These are phyloP conservation scores for Ceratoteleas bidentatus DNA, from an alignment of 1,140 invertebrate species.

Conservation along the genomic window DNA sequence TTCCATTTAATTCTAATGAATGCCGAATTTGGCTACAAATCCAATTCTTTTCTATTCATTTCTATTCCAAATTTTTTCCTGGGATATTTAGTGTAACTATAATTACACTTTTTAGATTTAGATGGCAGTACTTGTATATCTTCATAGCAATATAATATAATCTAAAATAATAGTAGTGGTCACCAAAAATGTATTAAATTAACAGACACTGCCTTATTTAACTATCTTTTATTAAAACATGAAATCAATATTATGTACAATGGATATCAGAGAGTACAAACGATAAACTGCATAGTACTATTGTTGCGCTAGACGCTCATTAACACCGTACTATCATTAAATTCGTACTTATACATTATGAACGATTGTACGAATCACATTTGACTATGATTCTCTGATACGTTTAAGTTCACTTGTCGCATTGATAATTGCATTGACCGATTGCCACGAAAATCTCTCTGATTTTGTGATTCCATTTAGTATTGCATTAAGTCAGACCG, in stretches of 20 bases:
- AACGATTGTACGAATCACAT: conserved; percentile 19
- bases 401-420: too few relatives aligned
- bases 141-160: too few relatives aligned
- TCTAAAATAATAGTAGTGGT: too few relatives aligned
- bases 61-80: too few relatives aligned
- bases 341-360: conserved; percentile 46
- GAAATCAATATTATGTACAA: conserved; percentile 80
- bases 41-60: too few relatives aligned
- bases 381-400: conserved; percentile 16
- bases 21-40: too few relatives aligned
- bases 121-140: too few relatives aligned
- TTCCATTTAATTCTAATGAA: too few relatives aligned
- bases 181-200: too few relatives aligned
- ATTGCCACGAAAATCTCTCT: background rate
- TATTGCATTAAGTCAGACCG: background rate
- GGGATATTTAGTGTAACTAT: too few relatives aligned
- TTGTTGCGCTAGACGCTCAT: conserved; percentile 56
- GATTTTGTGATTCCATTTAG: conserved; percentile 1
- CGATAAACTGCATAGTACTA: conserved; percentile 51
- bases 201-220: conserved; percentile 53
- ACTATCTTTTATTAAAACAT: conserved; percentile 79
- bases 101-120: too few relatives aligned
- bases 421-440: conserved; percentile 16
- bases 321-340: conserved; percentile 45
- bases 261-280: conserved; percentile 62